These are phyloP conservation scores for mouse (Mus musculus) DNA, from an alignment of 2,113 vertebrate species.

Conservation along the genomic window GRCm39 chr10:129818501-129819000, in stretches of 20 bases:
- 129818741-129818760: neutral
- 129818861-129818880: neutral
- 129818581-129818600: neutral
- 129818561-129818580: neutral
- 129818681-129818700: neutral
- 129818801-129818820: neutral
- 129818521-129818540: neutral
- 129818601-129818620: neutral
- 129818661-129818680: neutral
- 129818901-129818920: neutral
- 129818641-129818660: neutral
- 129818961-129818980: neutral
- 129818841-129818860: neutral
- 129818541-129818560: neutral
- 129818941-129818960: neutral
- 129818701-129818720: neutral
- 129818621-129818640: neutral
- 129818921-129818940: neutral
- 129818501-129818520: neutral
- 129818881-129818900: neutral
- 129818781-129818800: neutral
- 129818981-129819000: neutral
- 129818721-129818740: neutral
- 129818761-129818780: neutral
- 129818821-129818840: neutral